Base-by-base conservation (phyloP, 2,797 vertebrate species). In the Phrynocephalus guinanensis region DNA sequence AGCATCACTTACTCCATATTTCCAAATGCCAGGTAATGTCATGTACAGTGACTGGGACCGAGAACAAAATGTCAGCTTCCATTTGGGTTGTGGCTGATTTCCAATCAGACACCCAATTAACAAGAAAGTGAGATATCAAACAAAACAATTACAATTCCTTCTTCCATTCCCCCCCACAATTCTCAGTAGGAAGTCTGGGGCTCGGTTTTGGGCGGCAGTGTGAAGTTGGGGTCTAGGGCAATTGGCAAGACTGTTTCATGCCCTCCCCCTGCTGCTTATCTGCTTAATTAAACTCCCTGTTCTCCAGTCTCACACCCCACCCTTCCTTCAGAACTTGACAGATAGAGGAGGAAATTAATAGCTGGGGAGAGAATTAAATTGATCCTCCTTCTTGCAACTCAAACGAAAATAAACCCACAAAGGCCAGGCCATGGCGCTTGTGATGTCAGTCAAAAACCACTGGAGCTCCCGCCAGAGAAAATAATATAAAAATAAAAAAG, bases 271-370 rank as follows among this genome's bases (percentile, higher is more conserved):
- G 63, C 60, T 85, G 71, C 72, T 88, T 68, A 30, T 88, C 87
- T 82, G 79, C 78, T 85, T 88, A 88, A 88, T 88, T 88, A 88
- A 88, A 88, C 60, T 75, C 78, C 81, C 30, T 18, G 60, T 52
- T 68, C 70, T 66, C 71, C 78, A 68, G 44, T 56, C n/a, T 28
- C 70, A 66, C 56, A 30, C n/a, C n/a, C 63, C 24, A 44, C 77
- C 30, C 60, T 75, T n/a, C 60, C 83, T 85, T 85, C 71, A 88
- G 83, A 82, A 85, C 30, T 81, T 88, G 87, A 88, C 87, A 88
- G 87, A 88, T 88, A 88, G 87, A 44, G 78, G 79, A 88, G 83
- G 85, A 88, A 88, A 88, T 88, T 85, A 88, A 88, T 88, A 83
- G 87, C 87, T 88, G 83, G 78, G n/a, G 80, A 88, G 83, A 63